Conservation (phyloP, 2,888 invertebrate species). For the Uropetala carovei region DNA sequence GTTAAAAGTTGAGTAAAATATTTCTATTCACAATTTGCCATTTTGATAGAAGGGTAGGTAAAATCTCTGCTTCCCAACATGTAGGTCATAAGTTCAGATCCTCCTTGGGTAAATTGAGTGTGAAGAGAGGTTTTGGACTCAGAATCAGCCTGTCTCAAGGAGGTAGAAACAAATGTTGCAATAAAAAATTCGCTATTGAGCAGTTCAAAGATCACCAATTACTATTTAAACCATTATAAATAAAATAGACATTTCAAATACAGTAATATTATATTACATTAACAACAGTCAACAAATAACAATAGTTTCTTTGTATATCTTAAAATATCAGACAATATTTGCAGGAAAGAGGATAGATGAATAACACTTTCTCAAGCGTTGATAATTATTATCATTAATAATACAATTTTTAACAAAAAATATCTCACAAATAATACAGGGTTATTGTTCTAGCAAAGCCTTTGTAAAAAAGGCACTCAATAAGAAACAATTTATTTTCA, state of each 20-base stretch:
- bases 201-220: not conserved
- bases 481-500: not conserved
- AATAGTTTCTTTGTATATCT: slow-evolving; percentile 1
- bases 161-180: not conserved
- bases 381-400: not conserved
- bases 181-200: not conserved
- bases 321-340: slow-evolving; percentile 6
- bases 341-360: not conserved
- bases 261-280: slow-evolving; percentile 7
- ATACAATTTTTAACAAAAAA: not conserved
- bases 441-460: not conserved
- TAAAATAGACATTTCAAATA: not conserved
- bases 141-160: not conserved
- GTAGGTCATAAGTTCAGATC: too few species aligned
- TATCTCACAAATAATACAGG: slow-evolving; percentile 38
- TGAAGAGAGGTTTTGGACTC: too few species aligned
- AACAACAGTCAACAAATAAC: slow-evolving; percentile 30
- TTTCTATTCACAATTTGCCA: too few species aligned
- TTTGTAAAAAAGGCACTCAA: not conserved
- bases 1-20: too few species aligned
- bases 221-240: not conserved
- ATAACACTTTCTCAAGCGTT: slow-evolving; percentile 10
- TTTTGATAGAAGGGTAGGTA: too few species aligned
- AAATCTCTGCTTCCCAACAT: too few species aligned
- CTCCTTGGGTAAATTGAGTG: too few species aligned